These are phyloP conservation scores for Popillia japonica DNA, from an alignment of 1,140 invertebrate species.

Conservation along the genomic window DNA sequence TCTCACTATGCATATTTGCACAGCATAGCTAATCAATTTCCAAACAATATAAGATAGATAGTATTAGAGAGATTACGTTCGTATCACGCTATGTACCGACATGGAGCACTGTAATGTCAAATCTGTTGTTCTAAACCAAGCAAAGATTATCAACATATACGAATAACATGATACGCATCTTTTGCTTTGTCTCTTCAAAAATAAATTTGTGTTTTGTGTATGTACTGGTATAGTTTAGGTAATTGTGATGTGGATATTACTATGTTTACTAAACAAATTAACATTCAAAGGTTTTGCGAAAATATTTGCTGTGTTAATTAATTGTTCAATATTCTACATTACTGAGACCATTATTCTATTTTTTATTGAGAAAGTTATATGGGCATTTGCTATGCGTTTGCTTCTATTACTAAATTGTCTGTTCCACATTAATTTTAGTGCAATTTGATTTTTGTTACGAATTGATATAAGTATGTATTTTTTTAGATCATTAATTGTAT, in stretches of 20 bases:
- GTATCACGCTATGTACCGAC: background rate
- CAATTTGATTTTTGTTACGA: too few relatives aligned
- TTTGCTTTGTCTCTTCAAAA: background rate
- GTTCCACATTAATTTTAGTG: too few relatives aligned
- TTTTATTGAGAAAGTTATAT: too few relatives aligned
- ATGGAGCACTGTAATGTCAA: constrained; percentile 10
- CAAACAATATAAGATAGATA: background rate
- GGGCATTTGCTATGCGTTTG: too few relatives aligned
- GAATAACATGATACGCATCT: background rate
- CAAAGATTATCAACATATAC: background rate
- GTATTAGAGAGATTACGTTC: background rate
- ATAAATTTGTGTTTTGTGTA: background rate
- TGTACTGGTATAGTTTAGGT: background rate
- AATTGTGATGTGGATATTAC: background rate
- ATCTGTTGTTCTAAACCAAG: background rate
- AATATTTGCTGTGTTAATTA: background rate
- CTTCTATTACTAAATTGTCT: too few relatives aligned
- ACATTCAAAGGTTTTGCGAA: background rate
- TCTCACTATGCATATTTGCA: background rate
- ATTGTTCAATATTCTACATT: too few relatives aligned
- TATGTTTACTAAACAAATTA: too few relatives aligned
- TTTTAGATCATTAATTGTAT: too few relatives aligned
- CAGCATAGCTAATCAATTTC: constrained; percentile 17
- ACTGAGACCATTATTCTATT: too few relatives aligned
- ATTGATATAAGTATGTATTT: too few relatives aligned